phyloP scores from a whole-genome alignment of 2,888 invertebrate species.

The Trachelus tabidus region DNA sequence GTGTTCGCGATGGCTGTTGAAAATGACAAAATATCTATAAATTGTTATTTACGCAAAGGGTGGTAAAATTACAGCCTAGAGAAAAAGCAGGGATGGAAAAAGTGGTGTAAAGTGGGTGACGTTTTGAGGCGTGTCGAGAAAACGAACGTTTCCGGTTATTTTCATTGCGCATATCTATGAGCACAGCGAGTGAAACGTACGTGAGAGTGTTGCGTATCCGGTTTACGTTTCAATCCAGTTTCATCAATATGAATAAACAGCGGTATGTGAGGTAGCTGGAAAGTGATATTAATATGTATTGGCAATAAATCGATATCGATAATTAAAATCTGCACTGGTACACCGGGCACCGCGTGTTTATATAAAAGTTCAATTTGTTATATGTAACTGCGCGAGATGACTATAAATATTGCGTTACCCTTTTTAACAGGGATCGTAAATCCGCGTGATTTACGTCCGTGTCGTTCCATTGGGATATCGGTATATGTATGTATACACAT shows the following conservation, averaged over 20 bases:
- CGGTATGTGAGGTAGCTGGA: slow-evolving; percentile 48
- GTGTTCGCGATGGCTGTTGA: not conserved
- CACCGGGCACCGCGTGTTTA: slow-evolving; percentile 43
- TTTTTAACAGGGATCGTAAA: slow-evolving; percentile 63
- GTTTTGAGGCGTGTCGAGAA: not conserved
- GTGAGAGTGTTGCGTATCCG: slow-evolving; percentile 55
- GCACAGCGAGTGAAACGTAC: not conserved
- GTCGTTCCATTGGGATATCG: slow-evolving; percentile 26
- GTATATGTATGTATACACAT: no score
- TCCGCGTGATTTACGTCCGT: slow-evolving; percentile 57
- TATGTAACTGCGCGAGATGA: slow-evolving; percentile 61
- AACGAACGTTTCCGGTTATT: not conserved
- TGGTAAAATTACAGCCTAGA: not conserved
- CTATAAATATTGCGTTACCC: slow-evolving; percentile 64
- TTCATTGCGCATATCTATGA: not conserved
- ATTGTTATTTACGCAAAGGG: not conserved
- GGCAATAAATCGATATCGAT: slow-evolving; percentile 65
- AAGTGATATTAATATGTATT: slow-evolving; percentile 60
- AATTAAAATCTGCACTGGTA: slow-evolving; percentile 60
- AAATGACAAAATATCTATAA: not conserved
- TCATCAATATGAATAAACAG: slow-evolving; percentile 61
- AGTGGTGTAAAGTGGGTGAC: not conserved
- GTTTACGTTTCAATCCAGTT: slow-evolving; percentile 60
- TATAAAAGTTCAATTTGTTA: slow-evolving; percentile 65
- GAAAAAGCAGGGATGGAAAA: not conserved